These are phyloP conservation scores for Iphiclides podalirius DNA, from an alignment of 2,888 invertebrate genomes.

Conservation along the genomic window DNA sequence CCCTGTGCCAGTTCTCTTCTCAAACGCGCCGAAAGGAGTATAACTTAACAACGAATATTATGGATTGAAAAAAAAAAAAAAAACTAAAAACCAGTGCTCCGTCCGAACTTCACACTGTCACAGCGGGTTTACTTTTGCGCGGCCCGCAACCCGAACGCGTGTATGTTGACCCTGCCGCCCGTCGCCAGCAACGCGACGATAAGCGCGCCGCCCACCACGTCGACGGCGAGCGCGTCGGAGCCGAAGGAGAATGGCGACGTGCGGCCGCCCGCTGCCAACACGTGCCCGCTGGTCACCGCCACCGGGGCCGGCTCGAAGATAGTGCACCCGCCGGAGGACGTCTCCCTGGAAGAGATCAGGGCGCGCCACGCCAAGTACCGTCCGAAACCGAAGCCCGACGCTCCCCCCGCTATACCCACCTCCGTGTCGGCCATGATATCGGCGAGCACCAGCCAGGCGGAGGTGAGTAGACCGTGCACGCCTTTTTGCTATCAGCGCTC, in stretches of 20 bases:
- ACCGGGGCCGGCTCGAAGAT: slow-evolving; percentile 93
- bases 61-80: too few species aligned
- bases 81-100: too few species aligned
- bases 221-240: slow-evolving; percentile 43
- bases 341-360: slow-evolving; percentile 92
- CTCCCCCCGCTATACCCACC: slow-evolving; percentile 36
- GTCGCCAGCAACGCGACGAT: slow-evolving; percentile 87
- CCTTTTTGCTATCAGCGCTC: too few species aligned
- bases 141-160: too few species aligned
- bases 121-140: too few species aligned
- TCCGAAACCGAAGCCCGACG: slow-evolving; percentile 53
- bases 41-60: too few species aligned
- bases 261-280: slow-evolving; percentile 59
- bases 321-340: slow-evolving; percentile 95
- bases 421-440: slow-evolving; percentile 41
- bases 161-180: too few species aligned
- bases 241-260: slow-evolving; percentile 68
- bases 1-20: too few species aligned
- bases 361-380: slow-evolving; percentile 86
- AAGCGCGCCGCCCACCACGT: slow-evolving; percentile 85
- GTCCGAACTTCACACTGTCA: too few species aligned
- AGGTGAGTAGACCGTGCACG: slow-evolving; percentile 63
- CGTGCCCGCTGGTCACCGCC: slow-evolving; percentile 83
- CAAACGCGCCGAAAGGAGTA: too few species aligned
- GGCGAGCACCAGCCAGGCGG: slow-evolving; percentile 67